Evolutionary conservation across 1,140 invertebrate genomes (phyloP).

Genomic region (Cyclargus thomasi): DNA sequence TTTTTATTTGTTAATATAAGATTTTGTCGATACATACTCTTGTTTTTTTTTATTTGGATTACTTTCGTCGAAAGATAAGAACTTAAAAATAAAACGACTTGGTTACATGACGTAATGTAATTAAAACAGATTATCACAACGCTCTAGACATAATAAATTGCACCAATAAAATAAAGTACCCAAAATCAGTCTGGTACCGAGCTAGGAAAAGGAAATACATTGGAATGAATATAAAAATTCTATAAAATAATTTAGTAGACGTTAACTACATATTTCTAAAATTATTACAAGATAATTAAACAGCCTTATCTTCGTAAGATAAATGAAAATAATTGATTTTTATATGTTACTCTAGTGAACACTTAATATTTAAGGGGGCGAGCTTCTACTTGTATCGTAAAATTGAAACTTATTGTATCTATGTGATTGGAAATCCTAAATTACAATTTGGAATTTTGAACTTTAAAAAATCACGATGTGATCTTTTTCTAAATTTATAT

Average conservation of each 20-base stretch:
- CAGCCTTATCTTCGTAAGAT: constrained; percentile 61
- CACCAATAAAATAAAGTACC: constrained; percentile 75
- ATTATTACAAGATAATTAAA: constrained; percentile 58
- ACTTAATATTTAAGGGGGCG: constrained; percentile 66
- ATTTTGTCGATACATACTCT: neutral
- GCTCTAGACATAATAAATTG: constrained; percentile 74
- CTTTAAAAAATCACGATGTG: constrained; percentile 54
- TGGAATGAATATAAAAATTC: constrained; percentile 75
- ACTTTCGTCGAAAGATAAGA: neutral
- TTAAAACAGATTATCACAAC: constrained; percentile 74
- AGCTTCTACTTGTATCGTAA: constrained; percentile 53
- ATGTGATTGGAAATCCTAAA: constrained; percentile 39
- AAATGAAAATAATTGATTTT: constrained; percentile 61
- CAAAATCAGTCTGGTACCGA: constrained; percentile 75
- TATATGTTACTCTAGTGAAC: constrained; percentile 70
- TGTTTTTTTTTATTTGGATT: constrained; percentile 14
- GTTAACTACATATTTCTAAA: constrained; percentile 54
- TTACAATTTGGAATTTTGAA: constrained; percentile 49
- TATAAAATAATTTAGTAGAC: constrained; percentile 72
- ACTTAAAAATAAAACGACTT: constrained; percentile 27
- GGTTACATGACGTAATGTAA: constrained; percentile 68
- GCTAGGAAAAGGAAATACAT: constrained; percentile 61
- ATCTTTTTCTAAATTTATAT: constrained; percentile 34
- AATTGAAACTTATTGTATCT: constrained; percentile 48
- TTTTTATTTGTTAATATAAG: constrained; percentile 22